Percentiles rank a stretch among this genome's conserved stretches.
Conservation (phyloP, 2,113 vertebrate genomes). For the Poicephalus meyeri region DNA sequence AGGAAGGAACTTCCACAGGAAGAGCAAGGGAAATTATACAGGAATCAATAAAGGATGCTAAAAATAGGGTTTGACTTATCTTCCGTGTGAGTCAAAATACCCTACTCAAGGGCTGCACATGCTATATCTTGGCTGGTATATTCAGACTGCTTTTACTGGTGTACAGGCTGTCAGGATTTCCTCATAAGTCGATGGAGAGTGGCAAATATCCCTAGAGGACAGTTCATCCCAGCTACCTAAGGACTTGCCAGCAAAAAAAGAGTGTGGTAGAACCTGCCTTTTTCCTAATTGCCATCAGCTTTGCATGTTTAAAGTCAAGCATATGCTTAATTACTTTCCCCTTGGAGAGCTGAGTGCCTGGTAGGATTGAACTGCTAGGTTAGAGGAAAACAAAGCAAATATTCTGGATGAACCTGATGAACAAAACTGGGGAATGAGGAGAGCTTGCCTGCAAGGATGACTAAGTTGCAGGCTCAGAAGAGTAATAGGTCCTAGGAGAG, state of each 20-base stretch:
- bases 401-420: conserved; percentile 34
- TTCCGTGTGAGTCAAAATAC: conserved; percentile 9
- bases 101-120: neutral
- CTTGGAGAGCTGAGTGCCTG: neutral
- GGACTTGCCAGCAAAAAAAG: neutral
- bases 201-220: neutral
- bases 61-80: conserved; percentile 44
- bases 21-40: conserved; percentile 66
- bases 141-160: neutral
- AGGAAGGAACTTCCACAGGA: conserved; percentile 68
- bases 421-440: neutral
- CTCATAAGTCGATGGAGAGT: neutral
- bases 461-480: neutral
- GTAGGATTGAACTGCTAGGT: conserved; percentile 12
- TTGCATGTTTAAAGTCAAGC: neutral
- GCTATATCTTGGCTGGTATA: neutral
- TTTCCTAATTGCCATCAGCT: neutral
- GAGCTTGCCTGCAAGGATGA: conserved; percentile 33
- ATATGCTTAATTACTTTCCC: neutral
- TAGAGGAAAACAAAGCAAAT: conserved; percentile 1
- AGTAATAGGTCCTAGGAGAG: neutral
- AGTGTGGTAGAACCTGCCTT: neutral
- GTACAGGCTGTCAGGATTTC: conserved; percentile 5
- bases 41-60: conserved; percentile 64
- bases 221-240: neutral